These are phyloP conservation scores for Pyrrhia umbra DNA, from an alignment of 2,888 invertebrate species.

Conservation along the genomic window DNA sequence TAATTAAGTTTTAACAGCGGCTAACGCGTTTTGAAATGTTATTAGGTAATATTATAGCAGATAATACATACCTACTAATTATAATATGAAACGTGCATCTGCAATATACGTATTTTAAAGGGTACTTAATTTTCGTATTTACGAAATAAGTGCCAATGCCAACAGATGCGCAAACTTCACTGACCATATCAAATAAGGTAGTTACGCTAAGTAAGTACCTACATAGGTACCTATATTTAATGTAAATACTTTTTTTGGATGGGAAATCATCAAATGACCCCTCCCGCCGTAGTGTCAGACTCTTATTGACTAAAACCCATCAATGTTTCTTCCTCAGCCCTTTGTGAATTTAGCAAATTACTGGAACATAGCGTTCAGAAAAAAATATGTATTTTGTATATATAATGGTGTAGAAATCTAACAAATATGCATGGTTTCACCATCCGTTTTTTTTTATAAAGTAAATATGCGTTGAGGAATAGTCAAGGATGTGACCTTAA, in stretches of 20 bases:
- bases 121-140: slow-evolving; percentile 20
- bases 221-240: too few relatives aligned
- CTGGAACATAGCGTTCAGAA: slow-evolving; percentile 6
- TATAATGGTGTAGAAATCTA: slow-evolving; percentile 19
- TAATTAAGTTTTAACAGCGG: slow-evolving; percentile 46
- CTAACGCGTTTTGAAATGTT: slow-evolving; percentile 31
- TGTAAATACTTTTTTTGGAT: too few relatives aligned
- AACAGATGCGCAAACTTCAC: slow-evolving; percentile 2
- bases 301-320: too few relatives aligned
- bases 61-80: slow-evolving; percentile 53
- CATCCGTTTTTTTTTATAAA: too few relatives aligned
- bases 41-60: slow-evolving; percentile 30
- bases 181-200: too few relatives aligned
- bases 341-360: too few relatives aligned
- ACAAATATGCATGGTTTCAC: slow-evolving; percentile 29
- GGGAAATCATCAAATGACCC: too few relatives aligned
- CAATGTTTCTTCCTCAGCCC: too few relatives aligned
- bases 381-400: slow-evolving; percentile 6
- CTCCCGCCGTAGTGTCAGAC: too few relatives aligned
- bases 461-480: slow-evolving; percentile 32
- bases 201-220: too few relatives aligned
- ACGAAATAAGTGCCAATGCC: slow-evolving; percentile 16
- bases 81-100: slow-evolving; percentile 32
- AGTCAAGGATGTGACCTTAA: slow-evolving; percentile 38
- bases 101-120: slow-evolving; percentile 15